Evolutionary conservation across 2,888 invertebrate species (phyloP).

Genomic region (Eristalis pertinax): DNA sequence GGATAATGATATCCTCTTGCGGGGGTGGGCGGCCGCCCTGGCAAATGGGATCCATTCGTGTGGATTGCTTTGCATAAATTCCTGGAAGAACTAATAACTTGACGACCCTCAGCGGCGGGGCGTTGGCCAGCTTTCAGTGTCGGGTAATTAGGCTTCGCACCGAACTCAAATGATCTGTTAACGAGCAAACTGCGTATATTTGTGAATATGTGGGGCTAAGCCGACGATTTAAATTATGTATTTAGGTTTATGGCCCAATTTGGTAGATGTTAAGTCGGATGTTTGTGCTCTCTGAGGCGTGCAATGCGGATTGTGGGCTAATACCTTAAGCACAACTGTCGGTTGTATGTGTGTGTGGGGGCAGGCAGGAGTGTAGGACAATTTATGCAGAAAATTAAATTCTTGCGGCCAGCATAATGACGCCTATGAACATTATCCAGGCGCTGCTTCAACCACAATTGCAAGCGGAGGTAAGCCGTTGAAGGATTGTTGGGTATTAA

Average conservation of each 20-base stretch:
- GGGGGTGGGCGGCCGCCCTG: neutral
- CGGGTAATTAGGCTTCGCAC: conserved; percentile 8
- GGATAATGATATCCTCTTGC: conserved; percentile 13
- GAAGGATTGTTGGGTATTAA: too few relatives aligned
- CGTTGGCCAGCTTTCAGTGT: neutral
- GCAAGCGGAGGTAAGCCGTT: neutral
- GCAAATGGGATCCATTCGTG: conserved; percentile 13
- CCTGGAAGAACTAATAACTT: conserved; percentile 4
- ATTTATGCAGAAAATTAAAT: neutral
- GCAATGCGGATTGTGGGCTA: neutral
- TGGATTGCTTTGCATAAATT: conserved; percentile 20
- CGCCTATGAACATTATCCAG: neutral
- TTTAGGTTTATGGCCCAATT: conserved; percentile 9
- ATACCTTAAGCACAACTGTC: too few relatives aligned
- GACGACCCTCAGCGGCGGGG: conserved; percentile 3
- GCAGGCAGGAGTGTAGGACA: neutral
- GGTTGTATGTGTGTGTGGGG: neutral
- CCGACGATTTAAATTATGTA: conserved; percentile 9
- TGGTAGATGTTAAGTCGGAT: neutral
- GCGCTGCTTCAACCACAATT: neutral
- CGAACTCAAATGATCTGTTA: conserved; percentile 1
- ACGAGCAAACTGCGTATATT: neutral
- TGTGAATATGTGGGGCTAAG: neutral
- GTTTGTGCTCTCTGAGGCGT: neutral
- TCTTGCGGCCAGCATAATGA: neutral